Conservation (phyloP, 1,140 invertebrate genomes). For the Rhopalosiphum padi region DNA sequence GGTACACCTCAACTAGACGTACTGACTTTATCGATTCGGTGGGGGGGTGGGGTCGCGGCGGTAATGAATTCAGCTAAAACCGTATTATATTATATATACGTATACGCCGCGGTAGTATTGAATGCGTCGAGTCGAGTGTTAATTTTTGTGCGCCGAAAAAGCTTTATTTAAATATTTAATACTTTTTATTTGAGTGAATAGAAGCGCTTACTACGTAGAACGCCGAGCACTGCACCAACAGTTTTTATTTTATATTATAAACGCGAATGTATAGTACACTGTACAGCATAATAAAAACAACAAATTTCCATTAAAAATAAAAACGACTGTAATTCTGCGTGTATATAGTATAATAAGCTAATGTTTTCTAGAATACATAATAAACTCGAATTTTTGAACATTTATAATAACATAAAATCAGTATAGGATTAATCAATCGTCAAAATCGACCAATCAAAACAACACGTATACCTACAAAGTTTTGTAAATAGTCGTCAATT, state of each 20-base stretch:
- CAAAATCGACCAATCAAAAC: neutral
- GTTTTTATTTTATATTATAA: neutral
- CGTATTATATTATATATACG: neutral
- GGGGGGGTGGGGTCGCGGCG: no score
- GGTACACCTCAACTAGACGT: neutral
- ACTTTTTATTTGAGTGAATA: neutral
- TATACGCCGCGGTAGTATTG: neutral
- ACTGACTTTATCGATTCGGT: neutral
- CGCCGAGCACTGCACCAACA: neutral
- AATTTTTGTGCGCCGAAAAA: neutral
- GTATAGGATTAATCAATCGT: neutral
- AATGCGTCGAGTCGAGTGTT: neutral
- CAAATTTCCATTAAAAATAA: conserved; percentile 18
- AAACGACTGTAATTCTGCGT: neutral
- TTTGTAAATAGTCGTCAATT: neutral
- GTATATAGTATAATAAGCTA: neutral
- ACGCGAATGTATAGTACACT: neutral
- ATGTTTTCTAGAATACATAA: neutral
- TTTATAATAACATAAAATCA: neutral
- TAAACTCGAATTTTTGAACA: neutral
- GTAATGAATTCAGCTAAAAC: no score
- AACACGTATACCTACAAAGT: neutral
- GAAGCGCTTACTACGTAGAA: neutral
- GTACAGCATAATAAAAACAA: neutral
- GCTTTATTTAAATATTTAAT: neutral